Conservation (phyloP, 2,888 invertebrate species). For the Drosophila neotestacea region DNA sequence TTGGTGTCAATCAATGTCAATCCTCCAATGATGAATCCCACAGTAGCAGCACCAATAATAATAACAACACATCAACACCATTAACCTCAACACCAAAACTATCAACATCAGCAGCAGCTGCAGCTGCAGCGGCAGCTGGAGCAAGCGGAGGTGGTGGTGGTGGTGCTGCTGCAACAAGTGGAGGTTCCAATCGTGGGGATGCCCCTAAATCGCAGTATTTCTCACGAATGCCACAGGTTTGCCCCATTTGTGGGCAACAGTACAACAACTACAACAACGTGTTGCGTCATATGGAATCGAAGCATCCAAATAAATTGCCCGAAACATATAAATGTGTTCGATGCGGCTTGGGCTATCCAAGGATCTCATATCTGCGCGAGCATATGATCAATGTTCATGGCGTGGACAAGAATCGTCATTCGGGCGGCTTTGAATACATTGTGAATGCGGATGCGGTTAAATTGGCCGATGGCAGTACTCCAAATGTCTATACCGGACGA, state of each 20-base stretch:
- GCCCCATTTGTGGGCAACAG: conserved; percentile 85
- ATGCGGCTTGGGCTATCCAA: conserved; percentile 84
- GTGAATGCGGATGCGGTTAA: conserved; percentile 84
- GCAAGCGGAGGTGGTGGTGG: background rate
- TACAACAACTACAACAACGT: conserved; percentile 86
- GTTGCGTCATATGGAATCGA: conserved; percentile 85
- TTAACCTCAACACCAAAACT: conserved; percentile 62
- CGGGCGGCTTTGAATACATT: conserved; percentile 83
- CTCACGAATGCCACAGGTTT: conserved; percentile 84
- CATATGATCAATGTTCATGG: conserved; percentile 84
- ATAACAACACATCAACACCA: conserved; percentile 19
- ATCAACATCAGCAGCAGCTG: background rate
- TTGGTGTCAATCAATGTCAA: conserved; percentile 63
- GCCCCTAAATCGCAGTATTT: conserved; percentile 83
- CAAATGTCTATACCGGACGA: conserved; percentile 82
- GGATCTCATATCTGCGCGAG: conserved; percentile 84
- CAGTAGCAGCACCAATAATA: conserved; percentile 55
- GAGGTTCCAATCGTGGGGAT: conserved; percentile 44
- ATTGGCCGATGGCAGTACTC: conserved; percentile 69
- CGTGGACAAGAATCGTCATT: conserved; percentile 81
- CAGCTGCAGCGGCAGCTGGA: background rate
- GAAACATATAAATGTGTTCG: conserved; percentile 85
- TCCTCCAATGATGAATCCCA: conserved; percentile 81
- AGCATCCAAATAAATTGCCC: conserved; percentile 85
- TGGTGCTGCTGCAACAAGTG: conserved; percentile 18